Conservation (phyloP, 30 jellyfish, hydroid and myxozoan species). For the Sanderia malayensis region DNA sequence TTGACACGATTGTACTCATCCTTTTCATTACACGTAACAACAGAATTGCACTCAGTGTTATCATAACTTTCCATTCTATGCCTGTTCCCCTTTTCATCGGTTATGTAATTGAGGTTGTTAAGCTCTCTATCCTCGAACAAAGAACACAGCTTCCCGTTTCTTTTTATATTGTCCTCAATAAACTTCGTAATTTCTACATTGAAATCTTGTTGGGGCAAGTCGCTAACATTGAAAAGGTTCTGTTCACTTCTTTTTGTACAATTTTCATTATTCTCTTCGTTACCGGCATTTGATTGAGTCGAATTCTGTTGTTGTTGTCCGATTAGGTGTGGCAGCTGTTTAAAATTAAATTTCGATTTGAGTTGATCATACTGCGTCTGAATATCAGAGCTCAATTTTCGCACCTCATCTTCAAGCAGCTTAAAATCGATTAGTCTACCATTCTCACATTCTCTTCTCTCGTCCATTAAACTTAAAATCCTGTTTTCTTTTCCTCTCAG, state of each 20-base stretch:
- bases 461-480: background rate
- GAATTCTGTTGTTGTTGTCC: background rate
- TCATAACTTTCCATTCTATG: background rate
- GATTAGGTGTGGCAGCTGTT: background rate
- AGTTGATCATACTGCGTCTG: background rate
- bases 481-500: constrained; percentile 1
- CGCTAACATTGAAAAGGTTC: too few relatives aligned
- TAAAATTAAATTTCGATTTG: background rate
- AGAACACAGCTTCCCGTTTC: background rate
- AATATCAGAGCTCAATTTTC: background rate
- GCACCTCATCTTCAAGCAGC: too few relatives aligned
- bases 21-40: too few relatives aligned
- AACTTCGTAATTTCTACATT: background rate
- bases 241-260: too few relatives aligned
- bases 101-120: background rate
- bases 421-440: background rate
- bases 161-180: background rate
- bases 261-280: background rate
- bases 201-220: too few relatives aligned
- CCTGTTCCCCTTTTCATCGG: background rate
- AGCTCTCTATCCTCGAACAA: background rate
- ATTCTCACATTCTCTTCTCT: background rate
- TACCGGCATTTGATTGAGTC: background rate
- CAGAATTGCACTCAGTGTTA: background rate
- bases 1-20: background rate